These are phyloP conservation scores for Ormyrus labotus DNA, from an alignment of 2,888 invertebrate species.

Conservation along the genomic window DNA sequence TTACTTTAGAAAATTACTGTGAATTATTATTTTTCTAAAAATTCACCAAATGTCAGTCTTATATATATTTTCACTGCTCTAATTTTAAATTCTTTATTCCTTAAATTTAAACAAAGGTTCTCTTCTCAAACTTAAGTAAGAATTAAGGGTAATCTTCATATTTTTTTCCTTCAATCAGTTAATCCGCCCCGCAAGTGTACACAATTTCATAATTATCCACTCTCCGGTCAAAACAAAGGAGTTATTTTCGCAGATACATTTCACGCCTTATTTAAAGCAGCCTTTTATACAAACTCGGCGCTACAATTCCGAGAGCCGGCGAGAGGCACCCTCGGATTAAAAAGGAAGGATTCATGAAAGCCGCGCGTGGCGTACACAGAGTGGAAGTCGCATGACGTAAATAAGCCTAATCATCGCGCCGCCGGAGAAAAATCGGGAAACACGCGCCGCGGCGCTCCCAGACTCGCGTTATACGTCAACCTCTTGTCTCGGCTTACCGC, in stretches of 20 bases:
- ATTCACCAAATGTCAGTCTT: too few relatives aligned
- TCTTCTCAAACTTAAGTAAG: too few relatives aligned
- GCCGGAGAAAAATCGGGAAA: conserved; percentile 11
- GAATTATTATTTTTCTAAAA: too few relatives aligned
- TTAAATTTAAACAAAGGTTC: too few relatives aligned
- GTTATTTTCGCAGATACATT: conserved; percentile 21
- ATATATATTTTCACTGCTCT: too few relatives aligned
- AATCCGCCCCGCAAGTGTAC: not conserved
- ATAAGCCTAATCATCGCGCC: not conserved
- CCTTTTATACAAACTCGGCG: not conserved
- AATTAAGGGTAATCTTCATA: too few relatives aligned
- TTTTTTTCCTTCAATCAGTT: too few relatives aligned
- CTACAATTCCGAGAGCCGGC: not conserved
- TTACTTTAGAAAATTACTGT: too few relatives aligned
- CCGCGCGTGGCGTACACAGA: not conserved
- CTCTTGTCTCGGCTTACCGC: conserved; percentile 22
- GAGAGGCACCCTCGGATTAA: conserved; percentile 32
- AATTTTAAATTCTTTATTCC: too few relatives aligned
- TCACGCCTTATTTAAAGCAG: not conserved
- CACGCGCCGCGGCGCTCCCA: not conserved
- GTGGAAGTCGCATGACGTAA: conserved; percentile 8
- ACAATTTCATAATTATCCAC: not conserved
- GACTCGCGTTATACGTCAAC: not conserved
- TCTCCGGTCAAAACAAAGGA: not conserved
- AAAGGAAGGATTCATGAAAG: conserved; percentile 39